Evolutionary conservation across 2,113 vertebrate species (phyloP), one percentile per base, ranked within the genome.

Genomic region (Pomatorhinus ruficollis): DNA sequence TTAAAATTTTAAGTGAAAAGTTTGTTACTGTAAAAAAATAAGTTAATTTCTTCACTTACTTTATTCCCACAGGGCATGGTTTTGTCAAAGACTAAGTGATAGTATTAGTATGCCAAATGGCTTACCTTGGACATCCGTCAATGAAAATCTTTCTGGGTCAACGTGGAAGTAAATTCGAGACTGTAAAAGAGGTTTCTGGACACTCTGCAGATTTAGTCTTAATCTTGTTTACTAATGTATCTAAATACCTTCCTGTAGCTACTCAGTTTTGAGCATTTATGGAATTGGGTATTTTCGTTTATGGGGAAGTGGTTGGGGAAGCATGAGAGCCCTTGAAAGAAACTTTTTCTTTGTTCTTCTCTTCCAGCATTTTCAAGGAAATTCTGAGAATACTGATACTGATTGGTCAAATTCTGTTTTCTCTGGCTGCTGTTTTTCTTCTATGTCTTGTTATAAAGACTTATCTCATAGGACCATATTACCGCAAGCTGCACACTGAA

Each of bases 401-500:
- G 93, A 96, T 98, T 91, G 98, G 98, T 24, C 99, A 98, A 97
- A 98, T 99, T 33, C 96, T 99, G 42, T 97, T 98, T 82, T 99
- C 99, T 14, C 97, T 99, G 84, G 99, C 98, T 54, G 99, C 98
- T 11, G 99, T 98, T 84, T 97, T 99, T 86, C 97, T 99, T 72
- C 49, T 99, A 16, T 99, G 99, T 96, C 97, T 98, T 77, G 77
- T 99, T 66, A 93, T 99, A 83, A 99, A 98, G 98, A 98, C 98
- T 17, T 98, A 98, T 37, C 97, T 99, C 77, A 98, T 99, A 59
- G 99, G 99, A n/a, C 99, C 99, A 0, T 99, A 98, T 95, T 99
- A 99, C 91, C 99, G 98, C 95, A 99, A 99, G 78, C 97, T 99
- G 66, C 99, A 99, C 12, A 21, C 94, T 11, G 99, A 99, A 97